These are phyloP conservation scores for Rotaria socialis DNA, from an alignment of 2,888 invertebrate genomes.

Conservation along the genomic window DNA sequence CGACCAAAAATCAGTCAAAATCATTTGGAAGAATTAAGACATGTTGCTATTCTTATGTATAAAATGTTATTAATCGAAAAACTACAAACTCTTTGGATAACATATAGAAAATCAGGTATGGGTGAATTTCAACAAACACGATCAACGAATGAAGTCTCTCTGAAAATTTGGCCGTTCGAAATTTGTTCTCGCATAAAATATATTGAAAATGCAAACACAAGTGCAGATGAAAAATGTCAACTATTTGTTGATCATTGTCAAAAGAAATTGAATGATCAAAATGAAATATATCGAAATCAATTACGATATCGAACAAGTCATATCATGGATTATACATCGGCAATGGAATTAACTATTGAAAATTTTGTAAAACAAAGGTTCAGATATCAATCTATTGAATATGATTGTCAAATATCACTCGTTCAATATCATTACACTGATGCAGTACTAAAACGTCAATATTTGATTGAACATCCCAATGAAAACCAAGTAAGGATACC, in stretches of 20 bases:
- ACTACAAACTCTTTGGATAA: not conserved
- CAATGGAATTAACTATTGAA: not conserved
- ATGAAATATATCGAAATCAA: not conserved
- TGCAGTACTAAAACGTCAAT: too few relatives aligned
- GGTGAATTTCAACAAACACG: not conserved
- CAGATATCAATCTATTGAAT: too few relatives aligned
- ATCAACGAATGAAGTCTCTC: not conserved
- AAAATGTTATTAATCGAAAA: not conserved
- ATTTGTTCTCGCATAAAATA: not conserved
- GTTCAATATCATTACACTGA: too few relatives aligned
- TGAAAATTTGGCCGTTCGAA: not conserved
- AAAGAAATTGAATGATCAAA: not conserved
- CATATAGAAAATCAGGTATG: not conserved
- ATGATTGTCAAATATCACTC: too few relatives aligned
- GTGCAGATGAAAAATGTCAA: not conserved
- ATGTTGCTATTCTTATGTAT: not conserved
- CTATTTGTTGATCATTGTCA: not conserved
- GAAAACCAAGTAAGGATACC: too few relatives aligned
- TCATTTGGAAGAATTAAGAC: not conserved
- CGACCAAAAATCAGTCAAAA: not conserved
- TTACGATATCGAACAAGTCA: not conserved
- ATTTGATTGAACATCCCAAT: too few relatives aligned
- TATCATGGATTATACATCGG: not conserved
- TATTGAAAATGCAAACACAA: not conserved
- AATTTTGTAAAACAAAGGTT: not conserved